Evolutionary conservation across 2,888 invertebrate species (phyloP).

Genomic region (Vesta saturnalis): DNA sequence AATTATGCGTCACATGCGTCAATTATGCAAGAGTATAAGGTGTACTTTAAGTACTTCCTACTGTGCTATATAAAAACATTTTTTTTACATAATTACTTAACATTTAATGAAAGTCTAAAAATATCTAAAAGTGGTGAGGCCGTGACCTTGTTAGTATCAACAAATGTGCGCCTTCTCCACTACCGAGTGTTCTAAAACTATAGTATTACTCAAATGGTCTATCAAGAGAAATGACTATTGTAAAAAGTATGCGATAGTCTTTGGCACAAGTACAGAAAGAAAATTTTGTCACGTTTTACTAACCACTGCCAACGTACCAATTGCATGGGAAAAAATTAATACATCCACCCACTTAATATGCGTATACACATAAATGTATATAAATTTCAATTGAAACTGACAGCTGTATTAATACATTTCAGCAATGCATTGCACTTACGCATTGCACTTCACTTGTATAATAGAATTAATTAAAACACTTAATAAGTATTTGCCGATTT

Average conservation of each 20-base stretch:
- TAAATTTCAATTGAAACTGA: conserved; percentile 34
- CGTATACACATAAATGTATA: conserved; percentile 18
- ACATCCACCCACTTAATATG: conserved; percentile 30
- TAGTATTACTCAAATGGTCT: no score
- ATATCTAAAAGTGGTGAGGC: conserved; percentile 7
- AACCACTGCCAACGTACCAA: not conserved
- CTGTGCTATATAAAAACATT: conserved; percentile 6
- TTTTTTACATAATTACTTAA: conserved; percentile 1
- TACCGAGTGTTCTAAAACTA: conserved; percentile 1
- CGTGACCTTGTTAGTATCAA: conserved; percentile 8
- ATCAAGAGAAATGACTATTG: not conserved
- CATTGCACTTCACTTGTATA: conserved; percentile 11
- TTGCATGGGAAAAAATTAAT: conserved; percentile 11
- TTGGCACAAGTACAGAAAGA: not conserved
- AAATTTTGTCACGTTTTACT: not conserved
- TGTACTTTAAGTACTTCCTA: no score
- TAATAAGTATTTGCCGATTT: conserved; percentile 12
- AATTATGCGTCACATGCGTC: no score
- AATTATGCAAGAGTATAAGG: no score
- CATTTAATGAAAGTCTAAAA: conserved; percentile 13
- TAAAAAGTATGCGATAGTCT: not conserved
- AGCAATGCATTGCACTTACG: conserved; percentile 16
- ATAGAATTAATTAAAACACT: conserved; percentile 19
- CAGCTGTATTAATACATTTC: conserved; percentile 26
- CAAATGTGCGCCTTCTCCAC: not conserved